Conservation (phyloP, 2,113 vertebrate species). For the Dolichotis patagonum region DNA sequence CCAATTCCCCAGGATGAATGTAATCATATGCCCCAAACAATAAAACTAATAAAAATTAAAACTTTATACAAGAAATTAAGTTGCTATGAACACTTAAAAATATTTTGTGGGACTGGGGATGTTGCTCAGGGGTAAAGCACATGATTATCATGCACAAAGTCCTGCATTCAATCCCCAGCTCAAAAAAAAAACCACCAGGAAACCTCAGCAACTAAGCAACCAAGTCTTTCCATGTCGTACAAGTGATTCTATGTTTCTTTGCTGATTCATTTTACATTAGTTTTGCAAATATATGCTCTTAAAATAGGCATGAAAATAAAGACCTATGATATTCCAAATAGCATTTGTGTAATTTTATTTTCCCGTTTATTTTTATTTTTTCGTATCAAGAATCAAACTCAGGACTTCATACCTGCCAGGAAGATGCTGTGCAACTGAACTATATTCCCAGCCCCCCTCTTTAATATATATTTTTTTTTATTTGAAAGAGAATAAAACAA, state of each 20-base stretch:
- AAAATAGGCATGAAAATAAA: conserved; percentile 40
- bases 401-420: no score
- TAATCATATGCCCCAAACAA: not conserved
- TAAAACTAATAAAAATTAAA: not conserved
- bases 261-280: not conserved
- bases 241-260: not conserved
- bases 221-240: not conserved
- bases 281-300: not conserved
- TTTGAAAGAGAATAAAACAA: no score
- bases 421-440: no score
- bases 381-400: no score
- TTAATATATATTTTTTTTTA: no score
- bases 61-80: not conserved
- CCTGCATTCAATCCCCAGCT: not conserved
- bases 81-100: not conserved
- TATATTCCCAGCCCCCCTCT: no score
- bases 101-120: not conserved
- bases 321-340: not conserved
- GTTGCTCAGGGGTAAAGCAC: not conserved
- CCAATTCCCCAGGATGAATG: not conserved
- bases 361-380: not conserved
- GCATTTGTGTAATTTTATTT: not conserved
- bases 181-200: not conserved
- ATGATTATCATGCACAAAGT: not conserved
- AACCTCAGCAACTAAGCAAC: not conserved